Conservation (phyloP, 2,888 invertebrate species). For the Ctenicera cuprea region DNA sequence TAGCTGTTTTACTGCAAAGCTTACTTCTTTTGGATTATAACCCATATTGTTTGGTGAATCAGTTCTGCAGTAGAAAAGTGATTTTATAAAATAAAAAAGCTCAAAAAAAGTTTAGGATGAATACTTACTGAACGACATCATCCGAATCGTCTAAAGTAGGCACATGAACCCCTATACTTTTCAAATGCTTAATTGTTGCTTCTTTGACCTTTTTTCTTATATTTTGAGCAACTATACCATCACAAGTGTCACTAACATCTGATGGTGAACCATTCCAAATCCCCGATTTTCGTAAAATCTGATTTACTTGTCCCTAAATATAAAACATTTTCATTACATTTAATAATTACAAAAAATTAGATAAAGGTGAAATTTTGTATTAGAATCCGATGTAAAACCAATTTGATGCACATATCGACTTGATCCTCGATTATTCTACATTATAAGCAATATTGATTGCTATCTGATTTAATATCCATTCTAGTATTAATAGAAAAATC, state of each 20-base stretch:
- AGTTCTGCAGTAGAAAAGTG: not conserved
- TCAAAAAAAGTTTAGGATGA: not conserved
- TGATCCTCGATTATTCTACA: no score
- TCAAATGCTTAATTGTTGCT: constrained; percentile 69
- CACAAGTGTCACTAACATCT: not conserved
- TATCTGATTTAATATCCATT: no score
- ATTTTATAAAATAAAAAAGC: not conserved
- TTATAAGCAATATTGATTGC: no score
- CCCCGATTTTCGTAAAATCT: constrained; percentile 72
- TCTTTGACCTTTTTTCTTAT: constrained; percentile 68
- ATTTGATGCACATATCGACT: no score
- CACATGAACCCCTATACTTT: constrained; percentile 67
- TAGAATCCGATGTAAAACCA: no score
- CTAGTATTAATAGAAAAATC: no score
- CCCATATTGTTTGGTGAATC: constrained; percentile 45
- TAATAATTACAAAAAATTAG: not conserved
- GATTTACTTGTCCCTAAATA: constrained; percentile 74
- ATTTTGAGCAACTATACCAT: constrained; percentile 55
- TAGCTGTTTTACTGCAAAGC: constrained; percentile 75
- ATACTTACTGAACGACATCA: constrained; percentile 35
- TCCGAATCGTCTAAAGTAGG: constrained; percentile 59
- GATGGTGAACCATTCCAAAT: constrained; percentile 30
- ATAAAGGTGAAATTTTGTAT: not conserved
- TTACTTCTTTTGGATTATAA: constrained; percentile 71
- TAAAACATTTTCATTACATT: constrained; percentile 23